Evolutionary conservation across 2,797 vertebrate species (phyloP), one percentile per base, ranked within the genome.

Genomic region (Psittacula echo): DNA sequence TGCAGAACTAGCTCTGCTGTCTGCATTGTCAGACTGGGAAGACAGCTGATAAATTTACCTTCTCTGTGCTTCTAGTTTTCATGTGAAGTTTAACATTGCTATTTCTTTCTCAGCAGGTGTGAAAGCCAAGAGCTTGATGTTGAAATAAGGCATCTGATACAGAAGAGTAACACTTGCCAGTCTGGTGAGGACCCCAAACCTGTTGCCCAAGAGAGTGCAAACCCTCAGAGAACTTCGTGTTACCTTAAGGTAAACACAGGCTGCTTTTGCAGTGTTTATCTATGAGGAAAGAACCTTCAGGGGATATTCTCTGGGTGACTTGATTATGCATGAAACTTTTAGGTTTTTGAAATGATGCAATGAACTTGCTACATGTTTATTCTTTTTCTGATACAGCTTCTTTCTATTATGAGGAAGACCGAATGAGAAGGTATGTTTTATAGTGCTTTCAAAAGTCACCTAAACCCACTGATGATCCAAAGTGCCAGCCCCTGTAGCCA

Each of bases 111-210:
- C 41, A 86, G n/a, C 96, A 98, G 98, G 93, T 98, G 97, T 39
- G 97, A 98, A 75, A 98, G 98, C 67, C 13, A 95, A 83, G 97
- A 98, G 77, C 95, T 98, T 50, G 97, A 98, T 86, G 67, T 90
- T 61, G 85, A 94, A 90, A 98, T 98, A 84, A 92, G 90, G 23
- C 96, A 95, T 62, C 87, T 97, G 82, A 98, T 98, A 50, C 88
- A 95, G 75, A 97, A 94, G 84, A 95, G 10, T 32, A 94, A 29
- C 19, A 4, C 41, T 66, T 67, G 21, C 16, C 60, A 58, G 13
- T 48, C 3, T 0, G 23, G 10, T 11, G 60, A 93, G 74, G 73
- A 96, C 45, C 60, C 50, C 3, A 9, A 51, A 80, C 15, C 61
- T 54, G 4, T 70, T 92, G 53, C 93, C 26, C 73, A 56, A 77